Conservation (phyloP, 2,797 vertebrate genomes). For the Caiman crocodilus region DNA sequence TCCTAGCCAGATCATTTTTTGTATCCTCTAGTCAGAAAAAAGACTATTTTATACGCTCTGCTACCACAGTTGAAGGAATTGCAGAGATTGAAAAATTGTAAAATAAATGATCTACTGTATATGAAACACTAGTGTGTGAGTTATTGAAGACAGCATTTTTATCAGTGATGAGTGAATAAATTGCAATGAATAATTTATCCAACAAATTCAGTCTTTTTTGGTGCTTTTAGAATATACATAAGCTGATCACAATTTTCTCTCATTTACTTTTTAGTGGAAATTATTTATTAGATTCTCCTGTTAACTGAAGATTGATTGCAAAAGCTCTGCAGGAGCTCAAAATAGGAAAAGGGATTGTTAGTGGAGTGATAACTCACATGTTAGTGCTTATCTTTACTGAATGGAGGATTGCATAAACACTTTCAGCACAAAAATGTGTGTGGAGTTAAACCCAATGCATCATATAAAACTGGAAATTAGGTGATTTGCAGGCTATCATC, state of each 20-base stretch:
- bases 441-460: not conserved
- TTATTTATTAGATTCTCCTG: conserved; percentile 4
- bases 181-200: conserved; percentile 54
- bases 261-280: conserved; percentile 33
- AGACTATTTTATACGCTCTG: not conserved
- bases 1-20: not conserved
- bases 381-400: not conserved
- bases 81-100: conserved; percentile 19
- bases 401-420: not conserved
- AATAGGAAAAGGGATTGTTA: not conserved
- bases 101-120: conserved; percentile 16
- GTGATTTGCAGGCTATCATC: not conserved
- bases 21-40: not conserved
- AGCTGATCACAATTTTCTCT: conserved; percentile 29
- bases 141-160: conserved; percentile 10
- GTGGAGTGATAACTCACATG: not conserved
- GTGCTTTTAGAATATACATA: conserved; percentile 23
- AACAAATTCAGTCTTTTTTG: conserved; percentile 28
- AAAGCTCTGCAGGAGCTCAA: not conserved
- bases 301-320: conserved; percentile 8
- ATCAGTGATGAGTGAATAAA: conserved; percentile 34
- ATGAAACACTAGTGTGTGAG: conserved; percentile 11
- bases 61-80: conserved; percentile 4
- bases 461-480: not conserved
- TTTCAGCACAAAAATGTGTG: not conserved